Evolutionary conservation across 2,113 vertebrate genomes (phyloP).

Genomic region (Orcinus orca): DNA sequence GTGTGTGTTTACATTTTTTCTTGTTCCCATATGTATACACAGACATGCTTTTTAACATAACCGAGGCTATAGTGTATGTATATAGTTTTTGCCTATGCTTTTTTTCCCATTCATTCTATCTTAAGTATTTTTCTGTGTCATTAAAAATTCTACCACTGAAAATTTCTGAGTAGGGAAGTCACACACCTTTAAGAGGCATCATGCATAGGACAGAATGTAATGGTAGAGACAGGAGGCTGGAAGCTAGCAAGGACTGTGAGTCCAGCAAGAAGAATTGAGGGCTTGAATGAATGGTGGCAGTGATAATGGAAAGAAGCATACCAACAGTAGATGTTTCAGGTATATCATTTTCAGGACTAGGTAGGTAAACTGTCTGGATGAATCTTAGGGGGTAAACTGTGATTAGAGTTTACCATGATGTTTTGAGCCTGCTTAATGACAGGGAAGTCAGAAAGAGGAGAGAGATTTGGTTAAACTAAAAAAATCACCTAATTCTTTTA

Average conservation of each 20-base stretch:
- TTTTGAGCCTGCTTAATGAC: background rate
- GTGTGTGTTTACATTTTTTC: background rate
- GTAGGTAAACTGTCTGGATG: background rate
- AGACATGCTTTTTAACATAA: background rate
- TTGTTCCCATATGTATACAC: background rate
- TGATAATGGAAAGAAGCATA: background rate
- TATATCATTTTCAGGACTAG: background rate
- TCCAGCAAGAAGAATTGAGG: background rate
- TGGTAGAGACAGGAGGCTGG: background rate
- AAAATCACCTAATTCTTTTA: background rate
- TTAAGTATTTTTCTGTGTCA: background rate
- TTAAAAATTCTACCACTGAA: slow-evolving; percentile 16
- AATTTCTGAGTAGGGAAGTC: background rate
- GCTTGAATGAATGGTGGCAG: background rate
- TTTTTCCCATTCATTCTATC: background rate
- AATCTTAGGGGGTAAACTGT: background rate
- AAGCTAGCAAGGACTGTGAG: background rate
- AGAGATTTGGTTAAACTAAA: slow-evolving; percentile 15
- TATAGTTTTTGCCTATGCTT: background rate
- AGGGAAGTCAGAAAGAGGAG: background rate
- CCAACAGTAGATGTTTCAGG: background rate
- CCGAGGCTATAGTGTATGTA: background rate
- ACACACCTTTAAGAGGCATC: background rate
- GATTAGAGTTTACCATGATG: background rate
- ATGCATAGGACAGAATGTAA: background rate